Base-by-base conservation (phyloP, 30 jellyfish, hydroid and myxozoan species). In the Chrysaora quinquecirrha region DNA sequence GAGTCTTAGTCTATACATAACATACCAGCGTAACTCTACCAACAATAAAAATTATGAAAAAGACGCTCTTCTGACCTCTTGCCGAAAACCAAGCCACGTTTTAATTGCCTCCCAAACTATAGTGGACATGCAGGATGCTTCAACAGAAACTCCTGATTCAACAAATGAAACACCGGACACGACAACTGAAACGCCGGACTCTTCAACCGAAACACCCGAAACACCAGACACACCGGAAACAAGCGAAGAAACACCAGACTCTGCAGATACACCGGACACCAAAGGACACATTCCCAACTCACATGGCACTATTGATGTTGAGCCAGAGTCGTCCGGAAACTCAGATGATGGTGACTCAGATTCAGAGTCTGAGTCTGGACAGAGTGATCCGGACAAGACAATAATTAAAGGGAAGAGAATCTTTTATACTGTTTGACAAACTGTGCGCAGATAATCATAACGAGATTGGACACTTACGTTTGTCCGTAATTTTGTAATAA, bases 241-340 rank as follows among this genome's bases (percentile, higher is more conserved):
- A 2, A 3, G 27, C 27, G 68, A 52, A 52, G 68, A 52, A 20
- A 52, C 68, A 25, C 78, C 88, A 28, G 88, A 76, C 19, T 50
- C 85, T 12, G 85, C 85, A n/a, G 92, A 68, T n/a, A 82, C 92
- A 16, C 92, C 92, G 34, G 85, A 82, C 80, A 82, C 92, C 18
- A 29, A 82, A 21, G 79, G 46, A 16, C 78, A 82, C 12, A 70
- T 82, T 68, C 92, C 92, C 60, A 82, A 70, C 85, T 61, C 92
- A 1, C 92, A 82, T 23, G 92, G 62, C 16, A 82, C 29, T 25
- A 14, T 38, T 6, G 6, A 6, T 38, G 54, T 38, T 38, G 54
- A 38, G 14, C 54, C 54, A 14, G n/a, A n/a, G n/a, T n/a, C n/a
- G n/a, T 43, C 58, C 58, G 58, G 58, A 6, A 43, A 43, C 58